These are phyloP conservation scores for Olivierus martensii DNA, from an alignment of 1,140 invertebrate species.

Conservation along the genomic window DNA sequence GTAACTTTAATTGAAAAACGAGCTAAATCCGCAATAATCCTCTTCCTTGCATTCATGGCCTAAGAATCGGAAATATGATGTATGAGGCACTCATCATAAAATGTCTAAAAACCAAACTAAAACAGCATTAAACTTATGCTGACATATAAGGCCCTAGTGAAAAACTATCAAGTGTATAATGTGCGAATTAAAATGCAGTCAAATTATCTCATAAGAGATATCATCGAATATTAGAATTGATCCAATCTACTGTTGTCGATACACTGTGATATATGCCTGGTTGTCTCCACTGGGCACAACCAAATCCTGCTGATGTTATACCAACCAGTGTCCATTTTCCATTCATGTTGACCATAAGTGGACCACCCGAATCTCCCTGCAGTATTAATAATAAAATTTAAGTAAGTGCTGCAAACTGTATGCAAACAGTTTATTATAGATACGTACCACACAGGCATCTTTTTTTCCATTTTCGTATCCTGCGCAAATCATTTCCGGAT, in stretches of 20 bases:
- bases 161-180: too few relatives aligned
- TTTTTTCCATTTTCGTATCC: slow-evolving; percentile 83
- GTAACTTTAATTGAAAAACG: too few relatives aligned
- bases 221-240: slow-evolving; percentile 15
- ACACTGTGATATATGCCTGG: slow-evolving; percentile 39
- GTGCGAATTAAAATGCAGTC: neutral
- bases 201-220: neutral
- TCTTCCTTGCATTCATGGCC: too few relatives aligned
- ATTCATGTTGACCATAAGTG: slow-evolving; percentile 46
- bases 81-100: too few relatives aligned
- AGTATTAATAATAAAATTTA: too few relatives aligned
- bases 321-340: slow-evolving; percentile 59
- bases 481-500: slow-evolving; percentile 94
- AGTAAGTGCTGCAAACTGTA: too few relatives aligned
- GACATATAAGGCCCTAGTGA: too few relatives aligned
- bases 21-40: too few relatives aligned
- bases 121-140: too few relatives aligned
- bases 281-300: slow-evolving; percentile 66
- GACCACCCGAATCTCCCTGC: slow-evolving; percentile 83
- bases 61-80: too few relatives aligned
- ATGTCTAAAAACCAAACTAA: too few relatives aligned
- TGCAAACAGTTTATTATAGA: too few relatives aligned
- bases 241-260: slow-evolving; percentile 22
- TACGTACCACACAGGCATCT: slow-evolving; percentile 33
- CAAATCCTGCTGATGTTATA: slow-evolving; percentile 72